Percentiles rank a stretch among this genome's conserved stretches.
Conservation (phyloP, 1,140 invertebrate genomes). For the Leptopilina clavipes region DNA sequence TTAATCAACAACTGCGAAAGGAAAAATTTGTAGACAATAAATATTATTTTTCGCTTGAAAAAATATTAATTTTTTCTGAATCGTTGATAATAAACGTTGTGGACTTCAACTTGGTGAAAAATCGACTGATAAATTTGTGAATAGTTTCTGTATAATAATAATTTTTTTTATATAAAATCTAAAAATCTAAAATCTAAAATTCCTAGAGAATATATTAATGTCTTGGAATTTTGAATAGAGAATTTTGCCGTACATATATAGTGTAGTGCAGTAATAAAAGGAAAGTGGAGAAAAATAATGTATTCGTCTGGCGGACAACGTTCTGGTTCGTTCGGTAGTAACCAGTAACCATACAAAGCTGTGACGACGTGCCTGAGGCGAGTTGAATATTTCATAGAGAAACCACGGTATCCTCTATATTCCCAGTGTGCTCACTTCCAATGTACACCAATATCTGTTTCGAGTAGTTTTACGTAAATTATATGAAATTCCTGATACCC, state of each 20-base stretch:
- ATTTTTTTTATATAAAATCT: too few species aligned
- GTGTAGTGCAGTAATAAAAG: conserved; percentile 51
- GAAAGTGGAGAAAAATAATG: conserved; percentile 63
- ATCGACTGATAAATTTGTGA: too few species aligned
- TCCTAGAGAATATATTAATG: too few species aligned
- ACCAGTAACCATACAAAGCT: conserved; percentile 49
- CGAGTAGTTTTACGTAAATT: conserved; percentile 43
- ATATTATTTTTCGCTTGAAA: too few species aligned
- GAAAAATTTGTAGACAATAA: too few species aligned
- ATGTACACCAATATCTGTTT: conserved; percentile 38
- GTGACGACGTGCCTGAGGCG: conserved; percentile 59
- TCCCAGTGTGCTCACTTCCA: conserved; percentile 46
- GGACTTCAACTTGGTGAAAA: too few species aligned
- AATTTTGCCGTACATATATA: conserved; percentile 10
- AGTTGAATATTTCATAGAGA: too few species aligned
- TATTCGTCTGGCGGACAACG: conserved; percentile 61
- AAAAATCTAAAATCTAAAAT: too few species aligned
- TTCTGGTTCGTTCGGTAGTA: conserved; percentile 31
- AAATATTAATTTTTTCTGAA: too few species aligned
- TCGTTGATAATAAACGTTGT: too few species aligned
- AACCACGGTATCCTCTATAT: conserved; percentile 53
- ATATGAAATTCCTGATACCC: not conserved
- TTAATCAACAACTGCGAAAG: too few species aligned
- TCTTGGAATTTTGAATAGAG: not conserved
- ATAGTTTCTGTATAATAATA: too few species aligned